Evolutionary conservation across 2,888 invertebrate genomes (phyloP), one percentile per base, ranked within the genome.

Genomic region (Noctua comes): DNA sequence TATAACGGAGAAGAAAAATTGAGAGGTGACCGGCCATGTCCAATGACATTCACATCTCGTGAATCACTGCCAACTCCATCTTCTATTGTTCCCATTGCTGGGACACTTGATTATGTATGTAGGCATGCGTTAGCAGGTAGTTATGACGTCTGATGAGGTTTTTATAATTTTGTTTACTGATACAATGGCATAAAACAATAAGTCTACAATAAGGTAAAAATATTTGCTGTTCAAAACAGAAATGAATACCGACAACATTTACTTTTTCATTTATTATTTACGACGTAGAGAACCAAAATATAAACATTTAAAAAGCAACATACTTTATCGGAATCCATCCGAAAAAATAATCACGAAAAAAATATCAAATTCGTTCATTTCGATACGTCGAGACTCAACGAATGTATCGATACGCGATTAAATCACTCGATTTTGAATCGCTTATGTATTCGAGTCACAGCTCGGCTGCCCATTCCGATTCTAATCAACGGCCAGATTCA

Each of bases 401-500:
- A 76, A 79, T 82, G 77, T 86, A 80, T 85, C 85, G 85, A 83
- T 86, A 88, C 80, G 62, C 82, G 86, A 89, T 89, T 86, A 88
- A 89, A 87, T 87, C 86, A 86, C 85, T 88, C 85, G 86, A 83
- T 84, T 84, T 81, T 82, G 83, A 86, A 87, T 84, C 87, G 88
- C 84, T 89, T 87, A 88, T 89, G 75, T 84, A 89, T 89, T 88
- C 88, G 76, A 87, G 85, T 87, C 89, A 88, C 87, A 86, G 86
- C 85, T 70, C 80, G 85, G 78, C 78, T 77, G 85, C 82, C 88
- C 85, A 85, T 88, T 89, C 80, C 85, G 84, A 84, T 89, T 89
- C 90, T 89, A 89, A 89, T 89, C 90, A 89, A 88, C 86, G 83
- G 77, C 73, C 84, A 86, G 90, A 88, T 88, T 88, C 89, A 85